Evolutionary conservation across 2,797 vertebrate species (phyloP), one percentile per base, ranked within the genome.

Genomic region (Borostomias antarcticus): DNA sequence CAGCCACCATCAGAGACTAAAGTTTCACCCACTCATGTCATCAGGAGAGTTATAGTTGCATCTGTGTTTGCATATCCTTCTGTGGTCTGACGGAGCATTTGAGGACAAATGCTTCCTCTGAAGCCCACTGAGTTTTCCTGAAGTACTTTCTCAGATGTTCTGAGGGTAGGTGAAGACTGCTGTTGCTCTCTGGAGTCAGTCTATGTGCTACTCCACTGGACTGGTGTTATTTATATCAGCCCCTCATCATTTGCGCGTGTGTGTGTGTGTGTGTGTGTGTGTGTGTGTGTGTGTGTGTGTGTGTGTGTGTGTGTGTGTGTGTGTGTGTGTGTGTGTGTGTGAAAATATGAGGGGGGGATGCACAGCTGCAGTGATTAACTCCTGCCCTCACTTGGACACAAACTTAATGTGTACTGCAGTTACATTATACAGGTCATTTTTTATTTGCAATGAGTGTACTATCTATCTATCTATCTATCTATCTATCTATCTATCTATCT

Each of bases 301-400:
- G 33, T 21, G 33, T 37, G 11, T 43, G 35, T 29, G 23, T 60
- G 23, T 45, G 19, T 26, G n/a, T 60, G 26, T n/a, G 40, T 50
- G 25, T 62, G 47, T 62, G 60, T 50, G 59, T 62, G 43, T 32
- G n/a, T n/a, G n/a, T n/a, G n/a, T n/a, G n/a, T n/a, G n/a, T n/a
- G n/a, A n/a, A n/a, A n/a, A n/a, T n/a, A n/a, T n/a, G n/a, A n/a
- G n/a, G n/a, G 33, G 23, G 70, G 70, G 67, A 73, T 28, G 48
- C 51, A 43, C 76, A 69, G 66, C 69, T 72, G 76, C 35, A 58
- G 28, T n/a, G n/a, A n/a, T n/a, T n/a, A n/a, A n/a, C n/a, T n/a
- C n/a, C n/a, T n/a, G n/a, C n/a, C n/a, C n/a, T n/a, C n/a, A n/a
- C n/a, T n/a, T n/a, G n/a, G n/a, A n/a, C n/a, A n/a, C n/a, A n/a